Conservation (phyloP, 2,888 invertebrate genomes). For the Baronia brevicornis region DNA sequence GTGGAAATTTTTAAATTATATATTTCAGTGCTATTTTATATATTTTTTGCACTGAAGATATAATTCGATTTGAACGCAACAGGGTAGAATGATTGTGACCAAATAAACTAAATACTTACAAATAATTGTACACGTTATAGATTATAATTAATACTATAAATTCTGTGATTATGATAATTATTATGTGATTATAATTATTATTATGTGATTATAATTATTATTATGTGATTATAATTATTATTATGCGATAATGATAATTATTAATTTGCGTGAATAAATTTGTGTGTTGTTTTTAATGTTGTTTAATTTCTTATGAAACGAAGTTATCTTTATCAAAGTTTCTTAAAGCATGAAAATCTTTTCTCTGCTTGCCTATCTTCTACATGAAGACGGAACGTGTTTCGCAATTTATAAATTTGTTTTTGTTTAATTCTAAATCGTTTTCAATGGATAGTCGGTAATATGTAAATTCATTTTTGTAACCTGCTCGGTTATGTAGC, state of each 20-base stretch:
- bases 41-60: background rate
- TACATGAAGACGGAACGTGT: no score
- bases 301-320: constrained; percentile 30
- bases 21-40: constrained; percentile 20
- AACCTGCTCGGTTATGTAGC: no score
- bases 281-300: constrained; percentile 36
- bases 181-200: no score
- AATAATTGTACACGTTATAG: constrained; percentile 8
- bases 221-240: no score
- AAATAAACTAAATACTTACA: constrained; percentile 13
- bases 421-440: no score
- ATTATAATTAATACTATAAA: constrained; percentile 8
- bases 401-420: no score
- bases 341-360: no score
- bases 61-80: constrained; percentile 5
- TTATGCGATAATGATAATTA: constrained; percentile 16
- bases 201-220: no score
- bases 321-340: no score
- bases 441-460: no score
- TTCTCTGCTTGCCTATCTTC: no score
- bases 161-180: constrained; percentile 16
- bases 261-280: constrained; percentile 28
- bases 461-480: no score
- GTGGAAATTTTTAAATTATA: constrained; percentile 25
- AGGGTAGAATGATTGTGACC: constrained; percentile 25